A percentile compares a stretch with the other conserved stretches of the same genome.
These are phyloP conservation scores for Serranus cabrilla DNA, from an alignment of 2,797 vertebrate species.

Conservation along the genomic window DNA sequence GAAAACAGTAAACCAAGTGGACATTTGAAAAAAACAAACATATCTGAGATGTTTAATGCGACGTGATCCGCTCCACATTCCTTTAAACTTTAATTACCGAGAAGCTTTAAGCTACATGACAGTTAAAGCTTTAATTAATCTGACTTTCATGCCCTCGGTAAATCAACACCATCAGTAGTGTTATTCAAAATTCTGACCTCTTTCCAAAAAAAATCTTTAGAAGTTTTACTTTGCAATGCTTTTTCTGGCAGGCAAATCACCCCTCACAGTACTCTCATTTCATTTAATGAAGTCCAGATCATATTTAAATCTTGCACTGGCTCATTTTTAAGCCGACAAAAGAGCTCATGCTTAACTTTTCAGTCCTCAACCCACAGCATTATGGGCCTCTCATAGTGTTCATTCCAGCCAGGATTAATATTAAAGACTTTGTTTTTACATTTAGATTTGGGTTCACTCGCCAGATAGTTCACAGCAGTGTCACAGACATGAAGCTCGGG, in stretches of 20 bases:
- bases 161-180: slow-evolving; percentile 6
- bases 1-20: background rate
- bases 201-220: slow-evolving; percentile 18
- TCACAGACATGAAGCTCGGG: background rate
- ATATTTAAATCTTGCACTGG: slow-evolving; percentile 44
- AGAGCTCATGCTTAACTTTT: slow-evolving; percentile 25
- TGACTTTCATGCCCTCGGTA: background rate
- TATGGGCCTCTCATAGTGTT: slow-evolving; percentile 25
- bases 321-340: slow-evolving; percentile 28
- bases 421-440: slow-evolving; percentile 31
- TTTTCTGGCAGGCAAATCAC: slow-evolving; percentile 13
- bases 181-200: slow-evolving; percentile 20
- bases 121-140: slow-evolving; percentile 11
- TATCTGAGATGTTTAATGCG: background rate
- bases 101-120: background rate
- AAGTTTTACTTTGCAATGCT: slow-evolving; percentile 24
- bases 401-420: slow-evolving; percentile 28
- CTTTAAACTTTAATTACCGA: background rate
- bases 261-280: slow-evolving; percentile 8
- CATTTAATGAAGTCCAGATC: slow-evolving; percentile 33
- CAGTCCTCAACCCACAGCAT: slow-evolving; percentile 12
- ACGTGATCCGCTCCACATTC: background rate
- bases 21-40: background rate
- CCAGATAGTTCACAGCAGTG: slow-evolving; percentile 8
- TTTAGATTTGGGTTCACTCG: slow-evolving; percentile 12